Base-by-base conservation (phyloP, 2,113 vertebrate genomes). In the Tragelaphus strepsiceros region DNA sequence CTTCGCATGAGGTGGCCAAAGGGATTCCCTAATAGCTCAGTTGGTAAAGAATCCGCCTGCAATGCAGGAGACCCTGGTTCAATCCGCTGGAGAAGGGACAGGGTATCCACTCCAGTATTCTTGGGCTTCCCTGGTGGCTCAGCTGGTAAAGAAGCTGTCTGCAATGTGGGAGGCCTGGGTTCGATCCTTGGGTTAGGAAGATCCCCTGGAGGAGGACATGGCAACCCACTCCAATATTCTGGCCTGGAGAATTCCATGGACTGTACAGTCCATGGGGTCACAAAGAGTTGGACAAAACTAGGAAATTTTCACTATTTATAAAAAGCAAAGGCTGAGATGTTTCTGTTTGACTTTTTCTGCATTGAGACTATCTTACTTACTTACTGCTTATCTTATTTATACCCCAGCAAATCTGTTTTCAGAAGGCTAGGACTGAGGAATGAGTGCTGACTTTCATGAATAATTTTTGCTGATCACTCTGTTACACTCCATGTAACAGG, bases 361-460 rank as follows among this genome's bases (percentile, higher is more conserved):
- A 92, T 35, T 51, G 56, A 30, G 16, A 62, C 22, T 61, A 58
- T 90, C 43, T 96, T 49, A 12, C 62, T 83, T 74, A 54, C 77
- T 80, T 80, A 59, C 51, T 86, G 28, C 22, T 93, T 93, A 87
- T 74, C 51, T 90, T 88, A 94, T 96, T 67, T 95, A 74, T 43
- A 80, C 11, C 26, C 67, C 32, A 92, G 21, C 1, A 92, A 85
- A 94, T 85, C 21, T 71, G 81, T 80, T 74, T 94, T 92, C n/a
- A 94, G 28, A 90, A 96, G 92, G 67, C 78, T 92, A 89, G 56
- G 49, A 78, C 78, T 43, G n/a, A 97, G 74, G 46, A 81, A 59
- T 54, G 30, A 94, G 35, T 39, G n/a, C 39, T 88, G 62, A 88
- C 46, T 77, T 96, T 49, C 46, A 62, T 2, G 30, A 81, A 84